A percentile compares a stretch with the other conserved stretches of the same genome.
These are phyloP conservation scores for Cochlearius cochlearius DNA, from an alignment of 2,113 vertebrate genomes.

Conservation along the genomic window DNA sequence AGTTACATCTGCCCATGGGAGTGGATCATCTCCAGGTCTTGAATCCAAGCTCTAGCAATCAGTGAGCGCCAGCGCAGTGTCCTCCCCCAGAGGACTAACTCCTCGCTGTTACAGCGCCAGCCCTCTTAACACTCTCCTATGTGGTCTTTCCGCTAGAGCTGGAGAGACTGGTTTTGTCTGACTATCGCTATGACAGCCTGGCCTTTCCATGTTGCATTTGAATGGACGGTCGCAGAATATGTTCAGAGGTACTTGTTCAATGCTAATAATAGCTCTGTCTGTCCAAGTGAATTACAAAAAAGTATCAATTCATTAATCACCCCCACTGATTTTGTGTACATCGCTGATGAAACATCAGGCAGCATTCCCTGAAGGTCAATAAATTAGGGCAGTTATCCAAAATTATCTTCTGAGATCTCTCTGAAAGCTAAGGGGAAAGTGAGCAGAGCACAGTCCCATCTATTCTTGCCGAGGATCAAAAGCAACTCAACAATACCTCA, in stretches of 20 bases:
- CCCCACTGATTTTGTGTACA: conserved; percentile 19
- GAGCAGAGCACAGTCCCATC: conserved; percentile 54
- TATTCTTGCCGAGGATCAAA: conserved; percentile 57
- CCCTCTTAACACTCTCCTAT: neutral
- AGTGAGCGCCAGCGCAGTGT: neutral
- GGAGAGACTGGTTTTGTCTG: neutral
- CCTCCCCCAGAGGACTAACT: neutral
- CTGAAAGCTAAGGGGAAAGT: conserved; percentile 56
- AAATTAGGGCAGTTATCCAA: conserved; percentile 62
- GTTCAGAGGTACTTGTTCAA: neutral
- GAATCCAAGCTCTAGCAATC: neutral
- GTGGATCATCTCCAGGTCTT: neutral
- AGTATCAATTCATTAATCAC: conserved; percentile 35
- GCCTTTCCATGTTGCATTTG: neutral
- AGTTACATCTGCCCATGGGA: neutral
- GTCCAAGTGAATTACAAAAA: neutral
- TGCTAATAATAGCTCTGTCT: neutral
- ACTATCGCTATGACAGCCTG: neutral
- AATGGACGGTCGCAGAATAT: neutral
- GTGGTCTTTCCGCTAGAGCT: neutral
- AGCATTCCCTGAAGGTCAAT: conserved; percentile 54
- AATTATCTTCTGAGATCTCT: conserved; percentile 60
- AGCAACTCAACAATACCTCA: conserved; percentile 63
- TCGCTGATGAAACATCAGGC: neutral
- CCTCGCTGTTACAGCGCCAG: neutral